These are phyloP conservation scores for Pogonomyrmex barbatus DNA, from an alignment of 1,140 invertebrate species.

Conservation along the genomic window DNA sequence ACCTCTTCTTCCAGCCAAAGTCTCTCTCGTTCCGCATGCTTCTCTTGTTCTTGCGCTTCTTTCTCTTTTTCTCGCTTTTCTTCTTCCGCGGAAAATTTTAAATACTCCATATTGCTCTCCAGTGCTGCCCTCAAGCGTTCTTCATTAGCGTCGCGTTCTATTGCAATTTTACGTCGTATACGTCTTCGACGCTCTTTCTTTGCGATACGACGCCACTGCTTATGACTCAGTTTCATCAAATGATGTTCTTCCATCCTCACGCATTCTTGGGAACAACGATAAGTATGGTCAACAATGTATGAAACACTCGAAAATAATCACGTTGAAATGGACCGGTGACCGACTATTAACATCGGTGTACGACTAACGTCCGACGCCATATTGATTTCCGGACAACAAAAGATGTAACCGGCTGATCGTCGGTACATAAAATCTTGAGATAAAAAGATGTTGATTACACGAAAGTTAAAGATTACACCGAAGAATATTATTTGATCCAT, in stretches of 20 bases:
- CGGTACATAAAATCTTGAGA: not conserved
- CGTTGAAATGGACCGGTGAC: not conserved
- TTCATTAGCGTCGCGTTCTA: slow-evolving; percentile 77
- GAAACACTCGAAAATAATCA: not conserved
- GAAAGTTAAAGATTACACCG: not conserved
- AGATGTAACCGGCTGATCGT: not conserved
- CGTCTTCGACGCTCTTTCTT: slow-evolving; percentile 88
- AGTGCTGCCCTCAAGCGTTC: slow-evolving; percentile 74
- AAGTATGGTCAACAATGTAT: not conserved
- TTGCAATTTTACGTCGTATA: slow-evolving; percentile 85
- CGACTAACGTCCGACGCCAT: slow-evolving; percentile 65
- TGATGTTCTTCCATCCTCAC: slow-evolving; percentile 43
- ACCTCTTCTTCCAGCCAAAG: slow-evolving; percentile 84
- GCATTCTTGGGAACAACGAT: slow-evolving; percentile 16
- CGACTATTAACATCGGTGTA: not conserved
- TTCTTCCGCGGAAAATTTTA: slow-evolving; percentile 84
- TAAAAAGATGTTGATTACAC: not conserved
- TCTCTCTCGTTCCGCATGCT: slow-evolving; percentile 80
- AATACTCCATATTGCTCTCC: slow-evolving; percentile 82
- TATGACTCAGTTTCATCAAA: slow-evolving; percentile 79
- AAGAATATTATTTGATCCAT: slow-evolving; percentile 1
- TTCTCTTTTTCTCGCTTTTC: slow-evolving; percentile 83
- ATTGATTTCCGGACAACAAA: slow-evolving; percentile 17
- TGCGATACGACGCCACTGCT: slow-evolving; percentile 88
- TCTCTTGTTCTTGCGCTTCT: slow-evolving; percentile 84